Conservation (phyloP, 2,888 invertebrate species). For the Chirona hameri region DNA sequence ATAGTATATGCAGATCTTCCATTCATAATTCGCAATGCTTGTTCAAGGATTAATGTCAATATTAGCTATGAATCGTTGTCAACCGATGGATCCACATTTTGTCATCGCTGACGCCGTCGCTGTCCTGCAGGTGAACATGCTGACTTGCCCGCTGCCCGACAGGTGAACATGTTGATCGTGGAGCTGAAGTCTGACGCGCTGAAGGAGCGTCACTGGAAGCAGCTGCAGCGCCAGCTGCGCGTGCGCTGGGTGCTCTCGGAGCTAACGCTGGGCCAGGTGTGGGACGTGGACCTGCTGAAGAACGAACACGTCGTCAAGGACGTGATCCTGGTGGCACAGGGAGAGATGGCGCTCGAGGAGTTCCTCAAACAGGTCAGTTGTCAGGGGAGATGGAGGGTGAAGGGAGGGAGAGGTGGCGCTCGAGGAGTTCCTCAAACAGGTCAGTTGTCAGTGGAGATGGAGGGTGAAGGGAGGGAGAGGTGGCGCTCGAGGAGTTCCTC, state of each 20-base stretch:
- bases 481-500: too few species aligned
- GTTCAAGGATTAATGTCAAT: too few species aligned
- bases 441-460: too few species aligned
- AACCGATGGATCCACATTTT: neutral
- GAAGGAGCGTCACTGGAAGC: slow-evolving; percentile 99
- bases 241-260: slow-evolving; percentile 97
- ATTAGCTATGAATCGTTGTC: too few species aligned
- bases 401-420: too few species aligned
- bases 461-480: too few species aligned
- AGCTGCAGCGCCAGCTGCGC: slow-evolving; percentile 85
- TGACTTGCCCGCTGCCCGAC: slow-evolving; percentile 46
- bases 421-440: too few species aligned
- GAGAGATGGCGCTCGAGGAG: slow-evolving; percentile 99
- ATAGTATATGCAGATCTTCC: too few species aligned
- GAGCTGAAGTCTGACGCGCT: slow-evolving; percentile 98
- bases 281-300: slow-evolving; percentile 95
- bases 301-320: slow-evolving; percentile 94
- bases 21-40: too few species aligned
- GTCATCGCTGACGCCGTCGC: neutral
- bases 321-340: slow-evolving; percentile 95
- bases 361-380: slow-evolving; percentile 81
- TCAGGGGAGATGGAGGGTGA: too few species aligned
- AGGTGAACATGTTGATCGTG: slow-evolving; percentile 86
- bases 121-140: slow-evolving; percentile 24
- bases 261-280: slow-evolving; percentile 90